These are phyloP conservation scores for Leptodirus hochenwartii DNA, from an alignment of 2,888 invertebrate genomes.

Conservation along the genomic window DNA sequence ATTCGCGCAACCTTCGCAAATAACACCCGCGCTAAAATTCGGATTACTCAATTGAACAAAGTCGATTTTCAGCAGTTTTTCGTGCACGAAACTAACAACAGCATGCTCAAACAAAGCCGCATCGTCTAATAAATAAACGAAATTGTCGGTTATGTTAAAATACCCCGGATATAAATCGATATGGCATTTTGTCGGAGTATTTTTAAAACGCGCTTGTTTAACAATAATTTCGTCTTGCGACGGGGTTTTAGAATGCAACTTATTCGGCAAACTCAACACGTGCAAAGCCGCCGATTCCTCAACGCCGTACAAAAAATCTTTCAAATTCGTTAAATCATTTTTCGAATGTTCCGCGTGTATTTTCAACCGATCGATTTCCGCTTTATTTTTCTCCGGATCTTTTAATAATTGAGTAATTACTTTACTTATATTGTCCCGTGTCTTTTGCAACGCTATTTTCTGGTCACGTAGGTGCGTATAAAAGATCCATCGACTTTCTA, in stretches of 20 bases:
- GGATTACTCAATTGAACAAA: constrained; percentile 53
- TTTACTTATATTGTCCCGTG: constrained; percentile 30
- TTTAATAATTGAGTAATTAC: constrained; percentile 30
- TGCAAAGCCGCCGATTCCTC: constrained; percentile 49
- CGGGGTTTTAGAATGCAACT: constrained; percentile 45
- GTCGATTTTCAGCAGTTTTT: constrained; percentile 28
- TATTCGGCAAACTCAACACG: constrained; percentile 51
- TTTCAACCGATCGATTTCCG: constrained; percentile 33
- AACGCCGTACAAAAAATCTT: constrained; percentile 45
- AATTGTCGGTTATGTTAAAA: constrained; percentile 38
- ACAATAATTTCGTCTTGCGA: constrained; percentile 18
- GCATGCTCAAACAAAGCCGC: constrained; percentile 55
- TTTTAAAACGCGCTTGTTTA: constrained; percentile 18
- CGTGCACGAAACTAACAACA: constrained; percentile 32
- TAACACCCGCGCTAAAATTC: constrained; percentile 56
- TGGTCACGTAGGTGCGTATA: constrained; percentile 36
- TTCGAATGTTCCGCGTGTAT: constrained; percentile 28
- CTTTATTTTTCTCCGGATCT: constrained; percentile 19
- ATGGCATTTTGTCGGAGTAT: constrained; percentile 29
- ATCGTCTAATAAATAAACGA: constrained; percentile 44
- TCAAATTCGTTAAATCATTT: constrained; percentile 41
- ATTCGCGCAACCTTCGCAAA: constrained; percentile 54
- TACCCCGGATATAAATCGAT: constrained; percentile 33
- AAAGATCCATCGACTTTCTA: constrained; percentile 41
- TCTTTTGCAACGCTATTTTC: constrained; percentile 32